Percentiles rank a stretch among this genome's conserved stretches.
Conservation (phyloP, 2,113 vertebrate genomes). For the Grallaria varia region DNA sequence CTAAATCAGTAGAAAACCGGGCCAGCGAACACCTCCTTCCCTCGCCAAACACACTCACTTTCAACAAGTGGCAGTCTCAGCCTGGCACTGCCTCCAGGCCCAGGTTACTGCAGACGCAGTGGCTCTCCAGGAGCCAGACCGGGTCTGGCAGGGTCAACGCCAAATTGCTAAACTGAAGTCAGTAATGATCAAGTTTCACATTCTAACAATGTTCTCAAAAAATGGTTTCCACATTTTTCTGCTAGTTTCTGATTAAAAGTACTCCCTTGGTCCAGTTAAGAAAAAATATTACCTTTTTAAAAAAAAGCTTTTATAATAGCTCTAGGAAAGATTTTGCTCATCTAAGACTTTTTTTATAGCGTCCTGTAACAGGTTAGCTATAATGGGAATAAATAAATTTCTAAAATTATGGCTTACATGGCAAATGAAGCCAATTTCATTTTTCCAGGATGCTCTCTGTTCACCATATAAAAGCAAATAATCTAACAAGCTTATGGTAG, state of each 20-base stretch:
- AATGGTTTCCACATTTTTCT: not conserved
- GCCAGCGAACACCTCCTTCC: not conserved
- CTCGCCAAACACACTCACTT: not conserved
- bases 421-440: not conserved
- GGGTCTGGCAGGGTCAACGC: not conserved
- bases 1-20: not conserved
- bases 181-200: not conserved
- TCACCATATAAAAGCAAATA: not conserved
- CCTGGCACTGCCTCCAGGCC: not conserved
- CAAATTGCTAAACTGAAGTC: not conserved
- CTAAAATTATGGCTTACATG: fast-evolving
- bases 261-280: not conserved
- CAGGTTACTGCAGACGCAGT: not conserved
- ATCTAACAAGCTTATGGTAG: not conserved
- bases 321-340: not conserved
- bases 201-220: not conserved
- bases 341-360: not conserved
- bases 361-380: not conserved
- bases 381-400: not conserved
- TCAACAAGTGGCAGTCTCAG: not conserved
- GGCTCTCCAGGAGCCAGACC: conserved; percentile 1
- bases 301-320: not conserved
- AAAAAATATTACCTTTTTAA: not conserved
- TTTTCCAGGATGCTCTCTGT: not conserved
- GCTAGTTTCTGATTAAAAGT: not conserved